Percentiles rank a stretch among this genome's conserved stretches.
phyloP scores from a whole-genome alignment of 1,140 invertebrate genomes.

The Drosophila carrolli region DNA sequence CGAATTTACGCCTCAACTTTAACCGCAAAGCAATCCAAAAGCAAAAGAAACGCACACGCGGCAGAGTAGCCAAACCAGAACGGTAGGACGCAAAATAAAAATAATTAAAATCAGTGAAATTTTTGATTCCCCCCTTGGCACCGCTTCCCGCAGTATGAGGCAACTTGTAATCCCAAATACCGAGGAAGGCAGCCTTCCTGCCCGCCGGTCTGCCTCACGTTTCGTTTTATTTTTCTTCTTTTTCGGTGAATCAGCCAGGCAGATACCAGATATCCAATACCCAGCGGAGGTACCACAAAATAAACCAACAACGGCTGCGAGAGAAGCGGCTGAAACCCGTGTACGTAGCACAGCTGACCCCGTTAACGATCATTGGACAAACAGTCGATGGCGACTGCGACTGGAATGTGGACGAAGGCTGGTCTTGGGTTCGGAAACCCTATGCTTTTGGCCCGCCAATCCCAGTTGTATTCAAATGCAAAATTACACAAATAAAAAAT shows the following conservation, averaged over 20 bases:
- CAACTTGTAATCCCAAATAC: constrained; percentile 28
- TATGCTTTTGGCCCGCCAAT: constrained; percentile 7
- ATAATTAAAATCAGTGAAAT: constrained; percentile 81
- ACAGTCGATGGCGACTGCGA: constrained; percentile 47
- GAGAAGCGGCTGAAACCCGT: constrained; percentile 26
- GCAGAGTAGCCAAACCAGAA: constrained; percentile 68
- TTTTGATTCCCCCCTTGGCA: constrained; percentile 44
- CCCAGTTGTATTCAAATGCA: constrained; percentile 8
- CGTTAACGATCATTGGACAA: constrained; percentile 62
- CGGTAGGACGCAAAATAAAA: constrained; percentile 61
- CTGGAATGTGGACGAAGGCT: constrained; percentile 44
- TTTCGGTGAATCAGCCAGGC: constrained; percentile 42
- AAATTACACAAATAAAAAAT: not conserved
- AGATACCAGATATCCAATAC: constrained; percentile 30
- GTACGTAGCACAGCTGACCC: constrained; percentile 59
- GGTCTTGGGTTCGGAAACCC: constrained; percentile 24
- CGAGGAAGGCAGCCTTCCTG: constrained; percentile 32
- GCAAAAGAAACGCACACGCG: constrained; percentile 23
- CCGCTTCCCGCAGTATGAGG: constrained; percentile 13
- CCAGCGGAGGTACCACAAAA: constrained; percentile 12
- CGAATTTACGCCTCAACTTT: constrained; percentile 75
- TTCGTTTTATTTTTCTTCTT: constrained; percentile 21
- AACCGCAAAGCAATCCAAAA: constrained; percentile 51
- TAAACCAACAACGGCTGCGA: constrained; percentile 35
- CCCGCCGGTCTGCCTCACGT: constrained; percentile 35